A percentile compares a stretch with the other conserved stretches of the same genome.
These are phyloP conservation scores for Prionace glauca DNA, from an alignment of 2,797 vertebrate genomes.

Conservation along the genomic window DNA sequence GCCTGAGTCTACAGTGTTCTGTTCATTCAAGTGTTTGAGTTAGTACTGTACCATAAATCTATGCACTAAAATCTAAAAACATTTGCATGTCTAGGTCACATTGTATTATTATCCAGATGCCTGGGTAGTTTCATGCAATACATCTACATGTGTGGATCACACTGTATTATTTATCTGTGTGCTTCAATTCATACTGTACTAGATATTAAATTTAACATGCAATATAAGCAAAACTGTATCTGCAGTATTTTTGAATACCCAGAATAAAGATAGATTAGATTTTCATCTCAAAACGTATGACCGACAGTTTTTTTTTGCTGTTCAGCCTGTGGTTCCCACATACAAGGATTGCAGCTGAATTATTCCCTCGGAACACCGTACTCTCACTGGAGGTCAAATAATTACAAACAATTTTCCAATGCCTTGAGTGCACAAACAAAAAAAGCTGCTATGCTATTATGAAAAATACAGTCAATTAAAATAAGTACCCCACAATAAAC, in stretches of 20 bases:
- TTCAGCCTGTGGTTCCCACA: constrained; percentile 14
- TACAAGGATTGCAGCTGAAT: neutral
- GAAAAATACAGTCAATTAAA: constrained; percentile 21
- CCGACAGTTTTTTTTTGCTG: neutral
- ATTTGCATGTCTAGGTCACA: neutral
- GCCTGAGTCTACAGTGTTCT: neutral
- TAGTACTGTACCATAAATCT: neutral
- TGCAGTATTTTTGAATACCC: neutral
- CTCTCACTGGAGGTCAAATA: constrained; percentile 18
- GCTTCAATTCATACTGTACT: neutral
- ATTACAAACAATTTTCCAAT: constrained; percentile 24
- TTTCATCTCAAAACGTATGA: neutral
- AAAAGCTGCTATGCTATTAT: neutral
- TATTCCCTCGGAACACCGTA: neutral
- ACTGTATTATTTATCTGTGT: neutral
- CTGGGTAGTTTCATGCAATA: neutral
- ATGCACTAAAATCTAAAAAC: neutral
- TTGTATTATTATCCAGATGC: neutral
- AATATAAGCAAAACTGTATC: neutral
- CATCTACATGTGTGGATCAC: neutral
- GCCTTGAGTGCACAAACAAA: neutral
- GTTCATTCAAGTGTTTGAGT: neutral
- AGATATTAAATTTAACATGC: neutral
- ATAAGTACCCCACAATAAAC: constrained; percentile 24
- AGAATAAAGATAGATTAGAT: neutral